Conservation (phyloP, 2,113 vertebrate species). For the Solea senegalensis region DNA sequence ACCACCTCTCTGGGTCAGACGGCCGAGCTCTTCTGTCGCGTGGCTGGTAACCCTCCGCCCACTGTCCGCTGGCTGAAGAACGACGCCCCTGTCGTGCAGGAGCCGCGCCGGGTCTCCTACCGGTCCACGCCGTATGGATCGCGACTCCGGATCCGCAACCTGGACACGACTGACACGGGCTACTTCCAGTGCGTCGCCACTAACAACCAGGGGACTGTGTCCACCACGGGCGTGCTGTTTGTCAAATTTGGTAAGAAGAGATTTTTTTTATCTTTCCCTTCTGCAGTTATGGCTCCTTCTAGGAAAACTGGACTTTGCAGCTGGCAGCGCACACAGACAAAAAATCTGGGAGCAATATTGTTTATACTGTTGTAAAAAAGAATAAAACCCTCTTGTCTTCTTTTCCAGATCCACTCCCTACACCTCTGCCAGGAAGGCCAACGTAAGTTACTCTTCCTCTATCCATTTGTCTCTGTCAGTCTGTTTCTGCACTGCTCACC, state of each 20-base stretch:
- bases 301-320: slow-evolving; percentile 28
- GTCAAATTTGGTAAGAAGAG: slow-evolving; percentile 93
- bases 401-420: slow-evolving; percentile 92
- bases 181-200: slow-evolving; percentile 98
- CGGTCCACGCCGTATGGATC: slow-evolving; percentile 89
- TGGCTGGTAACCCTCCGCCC: slow-evolving; percentile 89
- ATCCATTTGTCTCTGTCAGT: slow-evolving; percentile 31
- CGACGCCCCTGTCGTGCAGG: slow-evolving; percentile 94
- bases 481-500: not conserved
- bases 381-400: slow-evolving; percentile 60
- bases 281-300: slow-evolving; percentile 25
- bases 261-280: slow-evolving; percentile 6
- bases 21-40: slow-evolving; percentile 91
- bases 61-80: slow-evolving; percentile 96
- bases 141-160: slow-evolving; percentile 92
- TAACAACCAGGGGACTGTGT: slow-evolving; percentile 89
- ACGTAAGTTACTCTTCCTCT: slow-evolving; percentile 87
- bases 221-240: slow-evolving; percentile 93
- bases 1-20: slow-evolving; percentile 95
- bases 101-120: slow-evolving; percentile 92
- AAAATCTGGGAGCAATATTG: slow-evolving; percentile 70
- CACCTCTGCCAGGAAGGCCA: slow-evolving; percentile 88
- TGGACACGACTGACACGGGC: slow-evolving; percentile 97
- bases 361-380: slow-evolving; percentile 67
- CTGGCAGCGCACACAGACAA: slow-evolving; percentile 52